Base-by-base conservation (phyloP, 2,888 invertebrate species). In the Agrilus biguttatus region DNA sequence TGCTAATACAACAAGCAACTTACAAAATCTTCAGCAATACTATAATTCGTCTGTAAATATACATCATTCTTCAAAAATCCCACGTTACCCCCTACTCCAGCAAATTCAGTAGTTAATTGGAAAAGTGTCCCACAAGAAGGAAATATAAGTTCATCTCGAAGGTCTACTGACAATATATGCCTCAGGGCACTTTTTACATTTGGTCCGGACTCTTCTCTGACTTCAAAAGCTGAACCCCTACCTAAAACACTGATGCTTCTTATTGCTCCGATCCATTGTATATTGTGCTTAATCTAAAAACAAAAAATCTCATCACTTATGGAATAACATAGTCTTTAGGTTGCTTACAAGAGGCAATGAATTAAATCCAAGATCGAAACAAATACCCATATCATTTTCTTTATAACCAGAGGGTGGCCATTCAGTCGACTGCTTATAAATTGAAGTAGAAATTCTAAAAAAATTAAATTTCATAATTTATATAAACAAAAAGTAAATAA, bases 21-120 rank as follows among this genome's bases (percentile, higher is more conserved):
- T 48, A 55, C 56, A 44, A 55, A 45, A 41, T 55, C 55, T 12
- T 52, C 47, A 5, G 49, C 32, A 12, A 55, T 32, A 8, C 51
- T 47, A 54, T 78, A 68, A 63, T 83, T 84, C 14, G 74, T 65
- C 67, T 90, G 86, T 14, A 81, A 62, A 52, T 77, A 77, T 8
- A 82, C 60, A 52, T 90, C 90, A 51, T 84, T 85, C 67, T 88
- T 88, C 23, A 90, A 60, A 62, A 90, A 91, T 13, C 86, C 83
- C n/a, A 92, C 79, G 60, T 92, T 86, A 2, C 97, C 97, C 8
- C 95, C 93, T 6, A 93, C 62, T 1, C 92, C 80, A 21, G 93
- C 90, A 55, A 87, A 72, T 67, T 97, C 96, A 54, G 85, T 79
- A 5, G 76, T 76, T 46, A 84, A 70, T 67, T 82, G 81, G 6